Base-by-base conservation (phyloP, 2,888 invertebrate genomes). In the Stictocephala bisonia region DNA sequence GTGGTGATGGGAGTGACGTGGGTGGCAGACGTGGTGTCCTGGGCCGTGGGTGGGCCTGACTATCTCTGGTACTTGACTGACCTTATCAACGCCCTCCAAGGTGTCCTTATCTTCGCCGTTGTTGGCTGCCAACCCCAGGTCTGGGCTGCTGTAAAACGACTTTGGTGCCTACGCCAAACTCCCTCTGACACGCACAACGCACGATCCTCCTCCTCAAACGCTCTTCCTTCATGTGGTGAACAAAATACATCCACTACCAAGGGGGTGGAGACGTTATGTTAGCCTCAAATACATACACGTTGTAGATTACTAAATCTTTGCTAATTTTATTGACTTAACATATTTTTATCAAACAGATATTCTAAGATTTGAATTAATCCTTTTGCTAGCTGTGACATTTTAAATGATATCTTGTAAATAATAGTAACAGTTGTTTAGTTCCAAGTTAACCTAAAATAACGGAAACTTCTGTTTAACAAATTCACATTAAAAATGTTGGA, bases 61-160 rank as follows among this genome's bases (percentile, higher is more conserved):
- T 91, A 90, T 83, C 85, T 92, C 79, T 95, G 95, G 94, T 93
- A 93, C 84, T 86, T 92, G 77, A 93, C 94, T 68, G 95, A 95
- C 85, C 84, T 94, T 82, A 89, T 95, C 81, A 95, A 95, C 85
- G 92, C 93, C 77, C 87, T 94, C 79, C 95, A 95, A 84, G 95
- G 95, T 78, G 92, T 95, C 70, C 90, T 94, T 84, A 95, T 95
- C 81, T 95, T 95, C 85, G 90, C 93, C 81, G 94, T 95, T 78
- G 93, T 94, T 79, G 95, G 94, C 66, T 94, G 93, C 84, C 94
- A 94, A 86, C 94, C 94, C 73, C 94, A 94, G 86, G 89, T 90
- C 80, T 87, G 91, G 86, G 87, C 90, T 27, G 90, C 91, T 48
- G 85, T 90, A 31, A 90, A 90, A 82, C 85, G 91, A 72, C 85